phyloP scores from a whole-genome alignment of 2,113 vertebrate genomes.

The Rhineura floridana region DNA sequence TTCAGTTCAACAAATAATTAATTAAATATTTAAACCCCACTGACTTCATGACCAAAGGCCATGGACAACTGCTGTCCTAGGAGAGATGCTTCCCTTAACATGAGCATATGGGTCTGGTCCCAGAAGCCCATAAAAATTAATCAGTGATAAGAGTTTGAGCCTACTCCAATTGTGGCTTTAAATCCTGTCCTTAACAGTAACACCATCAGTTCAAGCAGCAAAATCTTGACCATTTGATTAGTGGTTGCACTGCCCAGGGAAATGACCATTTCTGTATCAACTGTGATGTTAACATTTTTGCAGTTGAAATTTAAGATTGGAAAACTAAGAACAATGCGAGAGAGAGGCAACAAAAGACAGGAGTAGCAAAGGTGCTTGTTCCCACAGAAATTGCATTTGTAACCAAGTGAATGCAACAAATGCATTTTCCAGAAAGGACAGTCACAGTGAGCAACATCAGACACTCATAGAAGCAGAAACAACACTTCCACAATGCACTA shows the following conservation, averaged over 20 bases:
- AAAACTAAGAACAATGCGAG: neutral
- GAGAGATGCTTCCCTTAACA: neutral
- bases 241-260: neutral
- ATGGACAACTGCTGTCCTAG: neutral
- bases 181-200: neutral
- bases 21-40: neutral
- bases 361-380: neutral
- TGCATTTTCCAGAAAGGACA: neutral
- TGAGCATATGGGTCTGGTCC: neutral
- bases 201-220: neutral
- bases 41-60: neutral
- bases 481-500: neutral
- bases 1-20: neutral
- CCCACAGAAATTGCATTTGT: neutral
- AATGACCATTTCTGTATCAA: neutral
- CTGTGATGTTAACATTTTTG: neutral
- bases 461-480: neutral
- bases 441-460: neutral
- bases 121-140: neutral
- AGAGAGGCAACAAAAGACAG: neutral
- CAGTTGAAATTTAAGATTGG: neutral
- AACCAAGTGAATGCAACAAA: neutral
- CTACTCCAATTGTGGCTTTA: neutral
- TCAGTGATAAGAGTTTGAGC: neutral
- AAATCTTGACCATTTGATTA: too few relatives aligned